phyloP scores from a whole-genome alignment of 2,113 vertebrate species.

The Zosterops pallidus region DNA sequence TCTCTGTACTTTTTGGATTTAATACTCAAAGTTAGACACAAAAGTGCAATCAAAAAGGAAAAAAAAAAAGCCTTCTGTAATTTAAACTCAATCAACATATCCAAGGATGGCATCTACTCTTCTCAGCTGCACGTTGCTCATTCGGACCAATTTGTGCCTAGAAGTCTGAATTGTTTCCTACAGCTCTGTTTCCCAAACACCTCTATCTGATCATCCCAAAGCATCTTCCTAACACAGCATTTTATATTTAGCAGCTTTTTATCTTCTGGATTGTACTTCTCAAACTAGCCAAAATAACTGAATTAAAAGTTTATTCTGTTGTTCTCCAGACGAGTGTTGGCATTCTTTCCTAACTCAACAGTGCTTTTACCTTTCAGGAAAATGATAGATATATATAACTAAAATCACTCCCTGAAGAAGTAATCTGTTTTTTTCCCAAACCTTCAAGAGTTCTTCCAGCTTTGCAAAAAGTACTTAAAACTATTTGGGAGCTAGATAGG shows the following conservation, averaged over 20 bases:
- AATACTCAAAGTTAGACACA: background rate
- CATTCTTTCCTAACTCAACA: background rate
- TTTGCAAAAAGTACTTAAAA: background rate
- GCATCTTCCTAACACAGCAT: fast-evolving
- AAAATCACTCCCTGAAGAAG: background rate
- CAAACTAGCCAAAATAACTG: background rate
- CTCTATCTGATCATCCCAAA: background rate
- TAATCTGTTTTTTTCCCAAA: background rate
- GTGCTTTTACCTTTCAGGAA: background rate
- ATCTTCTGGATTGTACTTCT: background rate
- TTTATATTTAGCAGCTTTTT: background rate
- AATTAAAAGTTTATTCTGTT: background rate
- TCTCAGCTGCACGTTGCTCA: background rate
- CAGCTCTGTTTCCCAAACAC: background rate
- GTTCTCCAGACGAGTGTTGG: background rate
- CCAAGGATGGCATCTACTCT: background rate
- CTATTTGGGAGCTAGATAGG: background rate
- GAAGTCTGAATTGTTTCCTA: background rate
- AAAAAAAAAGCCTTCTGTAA: background rate
- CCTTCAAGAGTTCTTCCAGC: background rate
- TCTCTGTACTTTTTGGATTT: background rate
- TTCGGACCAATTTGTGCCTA: background rate
- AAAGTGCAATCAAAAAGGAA: background rate
- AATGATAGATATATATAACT: background rate
- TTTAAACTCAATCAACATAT: background rate